phyloP scores from a whole-genome alignment of 2,888 invertebrate species.

The Synergus umbraculus region DNA sequence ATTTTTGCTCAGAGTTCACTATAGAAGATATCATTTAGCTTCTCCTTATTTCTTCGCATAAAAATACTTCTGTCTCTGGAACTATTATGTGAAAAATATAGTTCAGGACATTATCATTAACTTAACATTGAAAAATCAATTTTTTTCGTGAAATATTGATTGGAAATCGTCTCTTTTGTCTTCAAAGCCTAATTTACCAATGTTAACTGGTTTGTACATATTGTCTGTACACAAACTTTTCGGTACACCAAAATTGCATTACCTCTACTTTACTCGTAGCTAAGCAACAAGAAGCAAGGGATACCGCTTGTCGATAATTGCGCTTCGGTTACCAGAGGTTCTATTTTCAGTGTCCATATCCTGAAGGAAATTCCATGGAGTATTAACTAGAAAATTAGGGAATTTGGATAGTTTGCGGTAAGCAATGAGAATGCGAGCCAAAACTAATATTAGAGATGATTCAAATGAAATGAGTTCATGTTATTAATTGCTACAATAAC shows the following conservation, averaged over 20 bases:
- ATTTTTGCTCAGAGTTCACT: not conserved
- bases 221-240: constrained; percentile 26
- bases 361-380: constrained; percentile 21
- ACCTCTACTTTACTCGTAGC: constrained; percentile 32
- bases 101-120: no score
- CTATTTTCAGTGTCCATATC: constrained; percentile 35
- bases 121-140: no score
- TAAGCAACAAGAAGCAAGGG: constrained; percentile 23
- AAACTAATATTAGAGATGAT: constrained; percentile 7
- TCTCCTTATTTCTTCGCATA: no score
- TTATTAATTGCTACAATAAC: not conserved
- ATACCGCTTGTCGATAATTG: constrained; percentile 38
- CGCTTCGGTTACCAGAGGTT: constrained; percentile 26
- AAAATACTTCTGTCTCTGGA: no score
- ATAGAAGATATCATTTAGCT: not conserved
- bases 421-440: not conserved
- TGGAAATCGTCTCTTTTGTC: not conserved
- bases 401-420: constrained; percentile 27
- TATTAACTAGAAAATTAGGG: constrained; percentile 14
- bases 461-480: not conserved
- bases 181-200: not conserved
- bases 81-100: no score
- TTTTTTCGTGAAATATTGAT: not conserved
- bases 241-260: constrained; percentile 29
- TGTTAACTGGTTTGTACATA: constrained; percentile 10